Conservation (phyloP, 64 coral and sea anemone species). For the Catalaphyllia jardinei region DNA sequence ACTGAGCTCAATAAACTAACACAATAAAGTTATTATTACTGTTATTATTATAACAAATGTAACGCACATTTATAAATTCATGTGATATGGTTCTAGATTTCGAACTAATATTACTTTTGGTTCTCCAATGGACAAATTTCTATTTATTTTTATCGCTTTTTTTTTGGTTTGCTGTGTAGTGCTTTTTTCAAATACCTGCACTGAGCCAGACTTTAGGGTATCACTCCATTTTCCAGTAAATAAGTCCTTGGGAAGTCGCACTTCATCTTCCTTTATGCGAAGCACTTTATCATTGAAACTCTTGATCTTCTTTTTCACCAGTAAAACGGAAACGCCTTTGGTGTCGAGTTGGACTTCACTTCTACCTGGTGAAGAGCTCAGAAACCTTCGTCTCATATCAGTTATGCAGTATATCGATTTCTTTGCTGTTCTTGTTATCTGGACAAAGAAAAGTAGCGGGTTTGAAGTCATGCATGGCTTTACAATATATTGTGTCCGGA, state of each 20-base stretch:
- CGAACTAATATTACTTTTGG: too few species aligned
- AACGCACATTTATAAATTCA: too few species aligned
- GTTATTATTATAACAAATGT: too few species aligned
- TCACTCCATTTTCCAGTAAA: not conserved
- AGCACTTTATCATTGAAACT: not conserved
- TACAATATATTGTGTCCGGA: too few species aligned
- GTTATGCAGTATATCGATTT: not conserved
- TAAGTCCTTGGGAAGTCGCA: not conserved
- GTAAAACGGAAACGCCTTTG: not conserved
- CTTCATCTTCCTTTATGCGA: not conserved
- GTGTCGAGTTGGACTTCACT: not conserved
- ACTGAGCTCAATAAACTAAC: too few species aligned
- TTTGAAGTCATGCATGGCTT: too few species aligned
- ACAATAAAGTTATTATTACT: too few species aligned
- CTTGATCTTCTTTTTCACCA: not conserved
- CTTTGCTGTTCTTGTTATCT: not conserved
- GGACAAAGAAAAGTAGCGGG: not conserved
- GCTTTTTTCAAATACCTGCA: not conserved
- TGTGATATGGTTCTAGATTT: too few species aligned
- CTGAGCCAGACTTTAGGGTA: not conserved
- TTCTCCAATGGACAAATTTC: too few species aligned
- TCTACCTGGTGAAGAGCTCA: not conserved
- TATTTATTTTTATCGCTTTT: too few species aligned
- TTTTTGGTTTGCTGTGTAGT: too few species aligned
- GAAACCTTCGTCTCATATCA: not conserved